Base-by-base conservation (phyloP, 2,113 vertebrate genomes). In the Ammodytes dubius region DNA sequence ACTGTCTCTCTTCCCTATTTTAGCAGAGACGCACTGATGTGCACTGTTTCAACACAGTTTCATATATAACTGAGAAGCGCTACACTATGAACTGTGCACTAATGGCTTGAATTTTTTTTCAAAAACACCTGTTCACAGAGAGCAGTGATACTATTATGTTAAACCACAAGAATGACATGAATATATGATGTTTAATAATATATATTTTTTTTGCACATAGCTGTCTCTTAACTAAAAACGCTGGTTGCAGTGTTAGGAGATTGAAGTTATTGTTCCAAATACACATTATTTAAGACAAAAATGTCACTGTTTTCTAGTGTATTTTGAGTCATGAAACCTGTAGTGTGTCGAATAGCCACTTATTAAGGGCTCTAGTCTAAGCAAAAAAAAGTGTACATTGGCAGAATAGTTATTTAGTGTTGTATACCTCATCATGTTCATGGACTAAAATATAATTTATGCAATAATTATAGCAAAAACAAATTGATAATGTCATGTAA, bases 1-100 rank as follows among this genome's bases (percentile, higher is more conserved):
- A 80, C 43, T 6, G 58, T 0, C 47, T 87, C 47, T 87, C 82
- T 88, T 88, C 88, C 82, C 71, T n/a, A 27, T 88, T 87, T 77
- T 12, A 71, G n/a, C 27, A 64, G 8, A 70, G n/a, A 58, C 43
- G n/a, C 37, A 10, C 3, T 40, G 47, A 8, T 13, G 8, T 43
- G 11, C 53, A 70, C 7, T 0, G 4, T 47, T 37, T 27, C 9
- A 14, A 60, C 7, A 17, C 59, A 77, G 8, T 7, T 19, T 40
- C 45, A 72, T 9, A 37, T n/a, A n/a, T 27, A 27, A 27, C 46
- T 39, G 15, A 39, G 1, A 45, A 47, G n/a, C 2, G 11, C 35
- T 15, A 7, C 4, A 66, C 17, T 3, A 35, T 37, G 43, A 77
- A 37, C 8, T n/a, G 0, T 47, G 10, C 6, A 67, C 10, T 60